Conservation (phyloP, 2,113 vertebrate species). For the Saimiri boliviensis region DNA sequence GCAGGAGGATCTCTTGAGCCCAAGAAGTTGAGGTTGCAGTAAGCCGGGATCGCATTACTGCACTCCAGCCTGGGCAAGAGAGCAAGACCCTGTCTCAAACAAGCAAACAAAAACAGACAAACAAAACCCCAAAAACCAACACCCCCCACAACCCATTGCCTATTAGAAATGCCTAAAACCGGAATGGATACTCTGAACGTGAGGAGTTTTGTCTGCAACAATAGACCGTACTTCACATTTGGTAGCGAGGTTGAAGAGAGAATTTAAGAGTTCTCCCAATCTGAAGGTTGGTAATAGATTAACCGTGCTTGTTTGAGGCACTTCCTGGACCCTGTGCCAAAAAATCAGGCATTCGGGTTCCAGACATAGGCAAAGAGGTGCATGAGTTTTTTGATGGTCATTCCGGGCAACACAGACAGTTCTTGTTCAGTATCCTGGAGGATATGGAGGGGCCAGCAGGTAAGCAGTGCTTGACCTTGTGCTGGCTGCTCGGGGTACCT, state of each 20-base stretch:
- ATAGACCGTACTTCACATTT: neutral
- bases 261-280: neutral
- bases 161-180: neutral
- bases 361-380: neutral
- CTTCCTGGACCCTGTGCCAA: neutral
- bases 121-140: too few relatives aligned
- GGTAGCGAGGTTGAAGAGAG: neutral
- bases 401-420: neutral
- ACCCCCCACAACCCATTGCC: neutral
- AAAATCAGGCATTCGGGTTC: neutral
- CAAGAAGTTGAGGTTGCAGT: too few relatives aligned
- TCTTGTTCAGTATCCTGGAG: neutral
- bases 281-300: neutral
- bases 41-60: fast-evolving
- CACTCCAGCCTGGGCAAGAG: too few relatives aligned
- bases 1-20: too few relatives aligned
- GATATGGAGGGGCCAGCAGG: fast-evolving
- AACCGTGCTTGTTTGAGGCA: neutral
- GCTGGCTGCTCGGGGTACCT: neutral
- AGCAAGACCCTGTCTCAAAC: too few relatives aligned
- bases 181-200: neutral
- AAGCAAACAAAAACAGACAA: too few relatives aligned
- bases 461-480: neutral
- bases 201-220: neutral
- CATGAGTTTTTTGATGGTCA: neutral